Evolutionary conservation across 2,113 vertebrate species (phyloP), one percentile per base, ranked within the genome.

Genomic region (Larimichthys crocea): DNA sequence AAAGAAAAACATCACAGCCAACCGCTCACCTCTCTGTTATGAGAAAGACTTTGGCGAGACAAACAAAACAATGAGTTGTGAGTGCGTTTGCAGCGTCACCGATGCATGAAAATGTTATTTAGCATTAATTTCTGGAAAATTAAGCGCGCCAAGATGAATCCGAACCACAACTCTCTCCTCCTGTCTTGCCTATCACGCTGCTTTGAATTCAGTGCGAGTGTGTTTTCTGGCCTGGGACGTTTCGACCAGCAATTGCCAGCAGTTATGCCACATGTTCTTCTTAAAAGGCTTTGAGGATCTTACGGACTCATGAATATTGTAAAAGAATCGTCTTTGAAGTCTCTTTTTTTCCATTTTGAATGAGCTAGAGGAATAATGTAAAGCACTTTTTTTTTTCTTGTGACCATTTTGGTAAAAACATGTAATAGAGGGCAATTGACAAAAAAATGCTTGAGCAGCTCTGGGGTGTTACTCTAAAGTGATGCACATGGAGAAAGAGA

Each of bases 201-300:
- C 65, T 83, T 86, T 85, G 52, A 70, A 78, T 84, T 86, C 40
- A 48, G 61, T 10, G 59, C 42, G 79, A 80, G 83, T 69, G 24
- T 83, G 49, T 83, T 87, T 89, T 67, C 66, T 86, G 85, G 84
- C 69, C 74, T 72, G 79, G 76, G 83, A 81, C 68, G 44, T 83
- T 82, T 91, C 89, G 70, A 79, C 79, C 48, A 81, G 73, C 60
- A 16, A 86, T 86, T 87, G 86, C 86, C 76, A 84, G 84, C 77
- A 89, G 80, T 87, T 80, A 71, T 77, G 52, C 66, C 79, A 69
- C 88, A 89, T 74, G 70, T 77, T 83, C 83, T 74, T 84, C 67
- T 82, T 80, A 82, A 91, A 87, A 91, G 83, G 76, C 90, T 91
- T 89, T 86, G 87, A 88, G 84, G 85, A 88, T 91, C 69, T 90